phyloP scores from a whole-genome alignment of 2,888 invertebrate species.

The Cryptocheilus praepositus region DNA sequence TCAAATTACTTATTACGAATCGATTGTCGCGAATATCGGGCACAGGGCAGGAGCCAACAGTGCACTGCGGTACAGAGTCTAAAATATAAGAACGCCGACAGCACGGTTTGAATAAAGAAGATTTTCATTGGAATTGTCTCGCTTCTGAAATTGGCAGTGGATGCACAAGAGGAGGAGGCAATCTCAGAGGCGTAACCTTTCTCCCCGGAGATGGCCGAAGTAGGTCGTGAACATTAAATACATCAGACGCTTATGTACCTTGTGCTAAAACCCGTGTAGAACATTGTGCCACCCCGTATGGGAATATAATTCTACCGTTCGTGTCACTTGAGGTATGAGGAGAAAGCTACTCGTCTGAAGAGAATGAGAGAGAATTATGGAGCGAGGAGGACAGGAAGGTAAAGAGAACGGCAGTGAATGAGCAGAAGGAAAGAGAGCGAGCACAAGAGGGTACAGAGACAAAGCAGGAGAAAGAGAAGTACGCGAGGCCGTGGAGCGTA shows the following conservation, averaged over 20 bases:
- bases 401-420: not conserved
- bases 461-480: constrained; percentile 2
- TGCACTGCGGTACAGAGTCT: not conserved
- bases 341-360: constrained; percentile 9
- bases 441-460: not conserved
- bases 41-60: too few species aligned
- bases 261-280: constrained; percentile 32
- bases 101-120: not conserved
- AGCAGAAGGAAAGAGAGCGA: constrained; percentile 5
- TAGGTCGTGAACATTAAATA: constrained; percentile 50
- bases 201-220: constrained; percentile 38
- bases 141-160: constrained; percentile 32
- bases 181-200: constrained; percentile 35
- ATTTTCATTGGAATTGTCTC: not conserved
- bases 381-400: constrained; percentile 12
- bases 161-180: constrained; percentile 27
- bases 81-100: not conserved
- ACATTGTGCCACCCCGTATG: constrained; percentile 25
- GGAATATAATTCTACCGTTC: constrained; percentile 41
- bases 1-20: too few species aligned
- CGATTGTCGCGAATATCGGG: too few species aligned
- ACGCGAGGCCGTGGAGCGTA: not conserved
- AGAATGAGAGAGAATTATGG: constrained; percentile 6
- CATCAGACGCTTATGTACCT: constrained; percentile 30
- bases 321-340: constrained; percentile 30